Conservation (phyloP, 35 echinoderm and acorn worm genomes). For the Eucidaris tribuloides region DNA sequence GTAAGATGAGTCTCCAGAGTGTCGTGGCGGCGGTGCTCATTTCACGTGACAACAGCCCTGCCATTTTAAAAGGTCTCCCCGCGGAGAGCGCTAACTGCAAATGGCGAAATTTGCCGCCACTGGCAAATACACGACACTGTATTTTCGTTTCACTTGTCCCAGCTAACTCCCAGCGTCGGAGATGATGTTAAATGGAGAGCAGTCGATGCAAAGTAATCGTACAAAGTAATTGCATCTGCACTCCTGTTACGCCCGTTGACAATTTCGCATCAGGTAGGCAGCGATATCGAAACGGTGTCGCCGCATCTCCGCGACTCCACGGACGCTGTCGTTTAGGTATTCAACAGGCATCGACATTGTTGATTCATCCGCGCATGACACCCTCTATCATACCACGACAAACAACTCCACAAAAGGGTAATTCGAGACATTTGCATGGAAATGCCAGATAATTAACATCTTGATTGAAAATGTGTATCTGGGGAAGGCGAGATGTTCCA, state of each 20-base stretch:
- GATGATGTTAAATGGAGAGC: conserved; percentile 38
- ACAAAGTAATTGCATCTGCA: conserved; percentile 21
- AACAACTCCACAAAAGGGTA: conserved; percentile 9
- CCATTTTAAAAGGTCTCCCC: neutral
- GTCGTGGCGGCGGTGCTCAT: neutral
- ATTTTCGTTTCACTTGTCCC: neutral
- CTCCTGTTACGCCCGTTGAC: conserved; percentile 18
- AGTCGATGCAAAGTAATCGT: conserved; percentile 20
- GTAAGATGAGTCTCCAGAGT: neutral
- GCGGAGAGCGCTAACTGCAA: neutral
- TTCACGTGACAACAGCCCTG: neutral
- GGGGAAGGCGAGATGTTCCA: conserved; percentile 34
- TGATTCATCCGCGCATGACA: neutral
- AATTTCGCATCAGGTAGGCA: neutral
- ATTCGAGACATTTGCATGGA: conserved; percentile 29
- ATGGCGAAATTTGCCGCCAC: neutral
- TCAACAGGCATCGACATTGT: conserved; percentile 12
- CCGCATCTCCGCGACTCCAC: too few relatives aligned
- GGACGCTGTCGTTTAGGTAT: conserved; percentile 29
- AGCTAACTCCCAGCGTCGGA: too few relatives aligned
- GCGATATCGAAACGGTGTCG: too few relatives aligned
- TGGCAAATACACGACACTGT: neutral
- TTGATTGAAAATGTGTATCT: conserved; percentile 41
- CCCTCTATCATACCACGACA: neutral
- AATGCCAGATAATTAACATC: conserved; percentile 41